Percentiles rank a stretch among this genome's conserved stretches.
Conservation (phyloP, 2,113 vertebrate genomes). For the Dolichallabes microphthalmus region DNA sequence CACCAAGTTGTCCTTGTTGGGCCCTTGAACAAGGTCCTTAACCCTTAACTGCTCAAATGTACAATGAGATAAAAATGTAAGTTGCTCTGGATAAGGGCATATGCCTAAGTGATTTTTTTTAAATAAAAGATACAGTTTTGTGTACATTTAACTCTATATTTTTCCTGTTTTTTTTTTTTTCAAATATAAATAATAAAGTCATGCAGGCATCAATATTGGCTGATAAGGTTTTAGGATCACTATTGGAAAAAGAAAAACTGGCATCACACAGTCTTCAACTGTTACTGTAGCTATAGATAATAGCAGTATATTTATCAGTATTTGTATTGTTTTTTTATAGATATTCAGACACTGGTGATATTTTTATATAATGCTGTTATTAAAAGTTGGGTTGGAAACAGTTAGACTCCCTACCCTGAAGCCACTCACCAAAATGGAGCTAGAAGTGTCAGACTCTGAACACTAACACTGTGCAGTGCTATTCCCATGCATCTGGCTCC, state of each 20-base stretch:
- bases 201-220: background rate
- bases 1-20: too few relatives aligned
- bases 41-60: too few relatives aligned
- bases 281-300: background rate
- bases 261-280: background rate
- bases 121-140: background rate
- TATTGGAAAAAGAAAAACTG: background rate
- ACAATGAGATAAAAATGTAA: too few relatives aligned
- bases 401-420: background rate
- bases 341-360: background rate
- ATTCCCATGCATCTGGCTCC: conserved; percentile 16
- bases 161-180: background rate
- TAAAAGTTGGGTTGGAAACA: conserved; percentile 1
- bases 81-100: too few relatives aligned
- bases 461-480: conserved; percentile 24
- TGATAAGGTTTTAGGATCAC: background rate
- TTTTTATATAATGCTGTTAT: background rate
- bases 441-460: background rate
- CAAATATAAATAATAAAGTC: background rate
- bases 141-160: background rate
- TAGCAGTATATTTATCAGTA: background rate
- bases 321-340: conserved; percentile 1
- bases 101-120: background rate
- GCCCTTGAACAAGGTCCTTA: too few relatives aligned
- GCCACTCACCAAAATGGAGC: background rate